Evolutionary conservation across 2,888 invertebrate genomes (phyloP), one percentile per base, ranked within the genome.

Genomic region (Crioceris asparagi): DNA sequence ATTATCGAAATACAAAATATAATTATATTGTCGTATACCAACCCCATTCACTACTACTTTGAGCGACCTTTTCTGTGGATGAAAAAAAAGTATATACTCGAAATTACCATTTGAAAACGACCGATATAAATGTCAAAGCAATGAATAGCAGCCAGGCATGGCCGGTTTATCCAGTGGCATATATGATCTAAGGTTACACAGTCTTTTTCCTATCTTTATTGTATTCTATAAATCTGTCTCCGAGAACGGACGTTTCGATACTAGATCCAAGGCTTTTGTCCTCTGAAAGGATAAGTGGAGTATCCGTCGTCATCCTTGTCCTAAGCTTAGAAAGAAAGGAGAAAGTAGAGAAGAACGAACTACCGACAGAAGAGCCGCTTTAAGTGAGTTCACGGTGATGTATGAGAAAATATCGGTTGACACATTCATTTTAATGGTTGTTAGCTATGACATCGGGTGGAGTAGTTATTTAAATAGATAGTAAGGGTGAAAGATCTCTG

Each of bases 391-490:
- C 38, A 38, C 42, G 44, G 35, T 34, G 35, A 34, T 33, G 36
- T 36, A 36, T 36, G 44, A 44, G 45, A 46, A 47, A 51, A 50
- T 50, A 51, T 51, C 51, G 47, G 47, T 50, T 51, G 51, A 51
- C 51, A 49, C 44, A 49, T 50, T 49, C 45, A 30, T 27, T 16
- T 2, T n/a, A 4, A 12, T 25, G 25, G 12, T 11, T 25, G 25
- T n/a, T n/a, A n/a, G n/a, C n/a, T n/a, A n/a, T n/a, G n/a, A n/a
- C n/a, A n/a, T n/a, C n/a, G n/a, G n/a, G n/a, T n/a, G n/a, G n/a
- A n/a, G n/a, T n/a, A n/a, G n/a, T n/a, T n/a, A n/a, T n/a, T n/a
- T n/a, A n/a, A n/a, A n/a, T n/a, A n/a, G n/a, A n/a, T n/a, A n/a
- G n/a, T n/a, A n/a, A n/a, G n/a, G n/a, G n/a, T n/a, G n/a, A n/a